Evolutionary conservation across 37 sponge, comb jelly and placozoan species (phyloP).

Genomic region (Hexactinellida sp.): DNA sequence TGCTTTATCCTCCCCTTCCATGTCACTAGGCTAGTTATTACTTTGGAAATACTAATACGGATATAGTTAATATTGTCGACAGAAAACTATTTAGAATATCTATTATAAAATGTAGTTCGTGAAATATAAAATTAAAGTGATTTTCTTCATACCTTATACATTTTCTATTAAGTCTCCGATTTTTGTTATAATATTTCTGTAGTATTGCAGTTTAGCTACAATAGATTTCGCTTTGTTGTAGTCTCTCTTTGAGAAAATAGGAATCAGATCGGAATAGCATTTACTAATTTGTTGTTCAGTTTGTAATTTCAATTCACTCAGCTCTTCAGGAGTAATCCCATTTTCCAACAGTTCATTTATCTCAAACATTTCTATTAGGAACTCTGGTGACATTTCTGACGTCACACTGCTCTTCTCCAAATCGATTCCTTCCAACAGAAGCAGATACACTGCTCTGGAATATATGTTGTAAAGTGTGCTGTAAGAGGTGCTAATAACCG

Average conservation of each 20-base stretch:
- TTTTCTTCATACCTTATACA: too few species aligned
- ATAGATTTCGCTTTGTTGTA: not conserved
- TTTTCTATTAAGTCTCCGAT: not conserved
- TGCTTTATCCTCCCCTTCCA: not conserved
- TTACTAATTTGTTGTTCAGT: not conserved
- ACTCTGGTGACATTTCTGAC: not conserved
- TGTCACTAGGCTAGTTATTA: too few species aligned
- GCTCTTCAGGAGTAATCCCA: not conserved
- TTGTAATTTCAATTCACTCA: constrained; percentile 2
- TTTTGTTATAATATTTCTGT: not conserved
- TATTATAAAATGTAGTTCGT: too few species aligned
- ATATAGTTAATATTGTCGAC: too few species aligned
- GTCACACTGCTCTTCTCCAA: not conserved
- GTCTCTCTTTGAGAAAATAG: not conserved
- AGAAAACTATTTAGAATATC: too few species aligned
- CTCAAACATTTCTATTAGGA: not conserved
- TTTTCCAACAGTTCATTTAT: not conserved
- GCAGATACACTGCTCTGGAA: not conserved
- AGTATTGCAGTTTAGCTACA: not conserved
- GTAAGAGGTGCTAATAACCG: constrained; percentile 10
- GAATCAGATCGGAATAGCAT: not conserved
- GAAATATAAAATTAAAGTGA: too few species aligned
- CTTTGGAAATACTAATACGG: too few species aligned
- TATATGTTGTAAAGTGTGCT: not conserved
- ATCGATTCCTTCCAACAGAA: not conserved